phyloP scores from a whole-genome alignment of 2,888 invertebrate genomes.

The Bembecia ichneumoniformis region DNA sequence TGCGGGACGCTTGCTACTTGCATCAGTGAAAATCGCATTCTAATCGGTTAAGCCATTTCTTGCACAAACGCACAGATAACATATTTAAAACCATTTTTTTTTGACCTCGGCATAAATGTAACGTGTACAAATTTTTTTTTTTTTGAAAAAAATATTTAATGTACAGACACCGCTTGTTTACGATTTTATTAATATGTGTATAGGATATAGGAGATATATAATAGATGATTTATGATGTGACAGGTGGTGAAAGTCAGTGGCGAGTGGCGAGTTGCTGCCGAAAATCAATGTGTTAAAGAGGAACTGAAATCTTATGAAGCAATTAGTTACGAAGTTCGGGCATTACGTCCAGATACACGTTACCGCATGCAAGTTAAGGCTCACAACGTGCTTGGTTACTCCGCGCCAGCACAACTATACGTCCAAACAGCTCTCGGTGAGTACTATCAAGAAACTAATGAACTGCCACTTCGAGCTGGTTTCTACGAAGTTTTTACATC shows the following conservation, averaged over 20 bases:
- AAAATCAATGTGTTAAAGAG: constrained; percentile 71
- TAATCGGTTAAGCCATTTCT: no score
- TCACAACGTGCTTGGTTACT: constrained; percentile 88
- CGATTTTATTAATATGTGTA: no score
- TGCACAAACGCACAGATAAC: no score
- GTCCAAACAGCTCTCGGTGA: constrained; percentile 92
- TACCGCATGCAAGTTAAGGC: constrained; percentile 89
- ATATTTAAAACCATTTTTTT: no score
- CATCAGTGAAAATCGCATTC: no score
- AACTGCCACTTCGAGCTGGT: constrained; percentile 57
- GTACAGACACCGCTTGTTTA: no score
- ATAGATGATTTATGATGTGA: not conserved
- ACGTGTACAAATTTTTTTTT: no score
- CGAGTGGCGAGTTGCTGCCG: constrained; percentile 73
- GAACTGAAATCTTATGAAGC: constrained; percentile 76
- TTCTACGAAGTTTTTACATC: constrained; percentile 67
- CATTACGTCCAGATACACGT: constrained; percentile 82
- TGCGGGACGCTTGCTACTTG: no score
- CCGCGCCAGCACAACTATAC: constrained; percentile 81
- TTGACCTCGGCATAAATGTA: no score
- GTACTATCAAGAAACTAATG: constrained; percentile 69
- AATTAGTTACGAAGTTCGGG: constrained; percentile 77
- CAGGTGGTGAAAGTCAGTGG: constrained; percentile 79
- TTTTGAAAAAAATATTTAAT: no score
- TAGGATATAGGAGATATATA: no score